Evolutionary conservation across 2,888 invertebrate genomes (phyloP).

Genomic region (Orthosia gothica): DNA sequence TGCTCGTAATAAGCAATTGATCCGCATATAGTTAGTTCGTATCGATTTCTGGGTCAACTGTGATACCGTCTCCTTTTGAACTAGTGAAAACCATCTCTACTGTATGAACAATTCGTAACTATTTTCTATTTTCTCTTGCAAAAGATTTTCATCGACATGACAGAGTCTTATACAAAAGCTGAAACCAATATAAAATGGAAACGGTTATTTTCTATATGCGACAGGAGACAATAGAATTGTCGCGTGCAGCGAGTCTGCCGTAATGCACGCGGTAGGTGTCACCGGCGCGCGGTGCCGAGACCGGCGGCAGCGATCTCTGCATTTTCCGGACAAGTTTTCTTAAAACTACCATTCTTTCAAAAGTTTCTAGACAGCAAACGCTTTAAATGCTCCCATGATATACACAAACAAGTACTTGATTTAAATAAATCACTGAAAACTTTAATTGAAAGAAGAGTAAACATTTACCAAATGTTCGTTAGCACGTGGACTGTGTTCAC

Average conservation of each 20-base stretch:
- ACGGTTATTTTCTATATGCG: constrained; percentile 7
- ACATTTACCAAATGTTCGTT: constrained; percentile 41
- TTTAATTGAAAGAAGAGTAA: constrained; percentile 42
- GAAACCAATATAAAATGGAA: constrained; percentile 2
- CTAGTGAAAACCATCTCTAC: not conserved
- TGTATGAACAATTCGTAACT: too few species aligned
- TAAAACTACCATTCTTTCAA: constrained; percentile 30
- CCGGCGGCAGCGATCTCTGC: constrained; percentile 7
- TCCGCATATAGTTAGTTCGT: too few species aligned
- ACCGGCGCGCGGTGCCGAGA: not conserved
- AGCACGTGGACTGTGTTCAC: constrained; percentile 40
- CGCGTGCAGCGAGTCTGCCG: constrained; percentile 26
- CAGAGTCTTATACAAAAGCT: not conserved
- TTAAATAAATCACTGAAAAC: constrained; percentile 30
- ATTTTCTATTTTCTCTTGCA: not conserved
- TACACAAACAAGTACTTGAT: constrained; percentile 28
- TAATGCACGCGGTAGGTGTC: constrained; percentile 16
- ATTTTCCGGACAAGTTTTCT: constrained; percentile 22
- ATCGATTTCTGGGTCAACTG: too few species aligned
- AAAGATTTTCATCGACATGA: not conserved
- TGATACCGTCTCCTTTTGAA: too few species aligned
- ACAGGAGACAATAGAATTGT: constrained; percentile 40
- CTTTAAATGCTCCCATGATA: not conserved
- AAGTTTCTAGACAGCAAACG: constrained; percentile 46
- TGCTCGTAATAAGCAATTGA: too few species aligned